These are phyloP conservation scores for Hoplostethus mediterraneus DNA, from an alignment of 2,797 vertebrate species.

Conservation along the genomic window DNA sequence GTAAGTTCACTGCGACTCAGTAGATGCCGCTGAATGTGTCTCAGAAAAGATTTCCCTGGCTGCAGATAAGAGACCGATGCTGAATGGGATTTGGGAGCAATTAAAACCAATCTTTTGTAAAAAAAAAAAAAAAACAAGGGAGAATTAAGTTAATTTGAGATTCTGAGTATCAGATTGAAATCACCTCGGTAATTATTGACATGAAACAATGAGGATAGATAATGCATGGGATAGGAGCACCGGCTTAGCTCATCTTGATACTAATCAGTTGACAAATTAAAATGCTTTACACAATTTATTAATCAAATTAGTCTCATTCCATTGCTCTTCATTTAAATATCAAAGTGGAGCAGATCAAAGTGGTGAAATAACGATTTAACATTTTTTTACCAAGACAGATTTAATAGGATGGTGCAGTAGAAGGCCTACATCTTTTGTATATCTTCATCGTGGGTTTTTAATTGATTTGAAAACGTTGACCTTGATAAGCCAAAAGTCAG, in stretches of 20 bases:
- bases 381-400: constrained; percentile 53
- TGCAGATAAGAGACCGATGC: constrained; percentile 12
- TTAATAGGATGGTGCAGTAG: constrained; percentile 45
- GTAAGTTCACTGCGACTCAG: constrained; percentile 19
- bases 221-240: constrained; percentile 28
- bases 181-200: constrained; percentile 59
- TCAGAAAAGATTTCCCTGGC: background rate
- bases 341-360: constrained; percentile 53
- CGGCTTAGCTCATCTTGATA: constrained; percentile 62
- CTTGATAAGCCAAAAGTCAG: constrained; percentile 42
- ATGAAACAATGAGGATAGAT: constrained; percentile 63
- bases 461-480: constrained; percentile 57
- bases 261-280: constrained; percentile 72
- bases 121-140: constrained; percentile 35
- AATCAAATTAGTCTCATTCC: constrained; percentile 74
- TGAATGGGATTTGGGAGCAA: constrained; percentile 21
- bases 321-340: constrained; percentile 63
- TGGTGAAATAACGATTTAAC: constrained; percentile 57
- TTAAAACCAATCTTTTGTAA: constrained; percentile 42
- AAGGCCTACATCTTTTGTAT: constrained; percentile 19
- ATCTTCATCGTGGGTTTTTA: constrained; percentile 39
- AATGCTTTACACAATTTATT: constrained; percentile 67
- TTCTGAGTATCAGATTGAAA: constrained; percentile 55
- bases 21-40: constrained; percentile 8
- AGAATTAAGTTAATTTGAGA: constrained; percentile 65